Base-by-base conservation (phyloP, 2,888 invertebrate genomes). In the Polydrusus tereticollis region DNA sequence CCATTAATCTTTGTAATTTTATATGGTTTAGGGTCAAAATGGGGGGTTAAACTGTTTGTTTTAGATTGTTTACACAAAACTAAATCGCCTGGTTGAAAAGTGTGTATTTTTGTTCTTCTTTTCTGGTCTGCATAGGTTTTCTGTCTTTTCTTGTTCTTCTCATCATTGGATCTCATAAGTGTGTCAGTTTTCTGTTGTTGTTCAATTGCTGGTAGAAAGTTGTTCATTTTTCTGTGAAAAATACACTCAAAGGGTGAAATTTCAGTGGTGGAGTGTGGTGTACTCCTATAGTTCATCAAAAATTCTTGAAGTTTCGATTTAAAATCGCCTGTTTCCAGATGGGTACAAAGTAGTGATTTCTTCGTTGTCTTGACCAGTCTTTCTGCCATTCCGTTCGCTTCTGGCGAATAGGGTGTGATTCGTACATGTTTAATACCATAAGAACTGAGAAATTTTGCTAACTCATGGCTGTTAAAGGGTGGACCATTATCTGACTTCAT, bases 321-420 rank as follows among this genome's bases (percentile, higher is more conserved):
- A 23, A 69, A 38, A 0, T 59, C 20, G 3, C 43, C 23, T 2
- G 43, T 70, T 59, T 70, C 70, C 8, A 66, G 4, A 1, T 38
- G 4, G 2, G 57, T 14, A 47, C 70, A 64, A 3, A 26, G 3
- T 7, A 72, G 18, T 18, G 57, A 58, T 41, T 70, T 65, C 26
- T 76, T 76, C 14, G 59, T 7, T 12, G 69, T 70, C 66, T 66
- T 73, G 4, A 76, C 74, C 52, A 69, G 58, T 43, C 73, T 58
- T 69, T 76, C 77, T 16, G 68, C 67, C 23, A 71, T 41, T 2
- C 75, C 77, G 47, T 76, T 77, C 18, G 75, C 71, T 72, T 75
- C 73, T 18, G 76, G 75, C 77, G 75, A 77, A 36, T 60, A 69
- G 4, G 72, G 75, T 21, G 76, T 76, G 1, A 72, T 63, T 64